Percentiles rank a stretch among this genome's conserved stretches.
phyloP scores from a whole-genome alignment of 2,797 vertebrate species.

The Lepilemur septentrionalis region DNA sequence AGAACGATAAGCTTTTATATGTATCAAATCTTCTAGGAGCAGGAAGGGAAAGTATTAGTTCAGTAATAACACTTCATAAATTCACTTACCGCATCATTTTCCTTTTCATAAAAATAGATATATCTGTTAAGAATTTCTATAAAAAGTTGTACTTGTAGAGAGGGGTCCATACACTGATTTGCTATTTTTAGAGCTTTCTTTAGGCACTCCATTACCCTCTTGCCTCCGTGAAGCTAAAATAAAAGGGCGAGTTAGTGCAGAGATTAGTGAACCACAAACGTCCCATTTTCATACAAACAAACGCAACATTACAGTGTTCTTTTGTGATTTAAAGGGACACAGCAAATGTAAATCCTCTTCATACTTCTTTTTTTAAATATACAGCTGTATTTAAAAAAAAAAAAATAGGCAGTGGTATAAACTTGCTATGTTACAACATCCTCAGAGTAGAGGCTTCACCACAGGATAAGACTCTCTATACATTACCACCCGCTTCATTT shows the following conservation, averaged over 20 bases:
- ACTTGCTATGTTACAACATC: background rate
- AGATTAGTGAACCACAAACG: background rate
- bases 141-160: conserved; percentile 99
- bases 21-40: background rate
- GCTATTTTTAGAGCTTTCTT: conserved; percentile 99
- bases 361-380: background rate
- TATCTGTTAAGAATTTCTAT: conserved; percentile 99
- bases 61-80: background rate
- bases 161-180: conserved; percentile 99
- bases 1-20: background rate
- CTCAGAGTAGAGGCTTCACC: background rate
- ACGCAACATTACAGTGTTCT: background rate
- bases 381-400: background rate
- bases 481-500: background rate
- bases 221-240: conserved; percentile 95
- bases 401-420: background rate
- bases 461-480: background rate
- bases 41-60: background rate
- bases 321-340: background rate
- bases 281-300: background rate
- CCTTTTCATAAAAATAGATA: conserved; percentile 98
- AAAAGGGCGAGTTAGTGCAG: background rate
- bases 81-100: conserved; percentile 94
- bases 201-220: conserved; percentile 98
- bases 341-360: background rate